These are phyloP conservation scores for Zaprionus nigranus DNA, from an alignment of 1,140 invertebrate species.

Conservation along the genomic window DNA sequence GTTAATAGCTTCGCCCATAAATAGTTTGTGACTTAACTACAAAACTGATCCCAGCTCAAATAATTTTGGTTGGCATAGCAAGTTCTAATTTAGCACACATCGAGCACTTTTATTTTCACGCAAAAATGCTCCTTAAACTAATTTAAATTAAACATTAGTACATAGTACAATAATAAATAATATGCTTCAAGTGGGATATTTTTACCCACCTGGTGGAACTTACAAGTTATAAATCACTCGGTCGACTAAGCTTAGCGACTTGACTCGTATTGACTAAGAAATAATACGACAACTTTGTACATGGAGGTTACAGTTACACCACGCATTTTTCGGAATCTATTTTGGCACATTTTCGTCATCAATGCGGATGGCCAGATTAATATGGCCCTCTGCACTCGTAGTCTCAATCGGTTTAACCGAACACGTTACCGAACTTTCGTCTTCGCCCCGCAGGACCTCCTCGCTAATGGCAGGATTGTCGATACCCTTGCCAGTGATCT, in stretches of 20 bases:
- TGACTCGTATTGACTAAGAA: constrained; percentile 31
- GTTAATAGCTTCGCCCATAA: neutral
- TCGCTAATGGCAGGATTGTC: constrained; percentile 59
- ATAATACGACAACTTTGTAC: constrained; percentile 59
- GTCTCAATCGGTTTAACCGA: constrained; percentile 33
- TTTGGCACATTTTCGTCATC: constrained; percentile 61
- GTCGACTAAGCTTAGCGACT: constrained; percentile 63
- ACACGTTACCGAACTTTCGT: constrained; percentile 49
- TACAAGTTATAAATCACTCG: constrained; percentile 71
- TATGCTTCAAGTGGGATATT: constrained; percentile 53
- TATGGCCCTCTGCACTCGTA: constrained; percentile 51
- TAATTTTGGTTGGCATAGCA: neutral
- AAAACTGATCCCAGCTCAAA: neutral
- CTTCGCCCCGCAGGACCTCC: constrained; percentile 62
- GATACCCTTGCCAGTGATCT: constrained; percentile 85
- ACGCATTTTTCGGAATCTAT: constrained; percentile 35
- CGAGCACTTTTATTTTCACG: constrained; percentile 18
- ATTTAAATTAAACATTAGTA: constrained; percentile 25
- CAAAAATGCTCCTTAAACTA: constrained; percentile 29
- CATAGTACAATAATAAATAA: constrained; percentile 43
- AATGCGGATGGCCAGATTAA: constrained; percentile 74
- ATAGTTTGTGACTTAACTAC: constrained; percentile 12
- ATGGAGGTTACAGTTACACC: constrained; percentile 61
- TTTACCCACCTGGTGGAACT: constrained; percentile 15
- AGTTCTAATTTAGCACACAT: no score